Conservation (phyloP, 2,113 vertebrate species). For the Phylloscopus trochiloides region DNA sequence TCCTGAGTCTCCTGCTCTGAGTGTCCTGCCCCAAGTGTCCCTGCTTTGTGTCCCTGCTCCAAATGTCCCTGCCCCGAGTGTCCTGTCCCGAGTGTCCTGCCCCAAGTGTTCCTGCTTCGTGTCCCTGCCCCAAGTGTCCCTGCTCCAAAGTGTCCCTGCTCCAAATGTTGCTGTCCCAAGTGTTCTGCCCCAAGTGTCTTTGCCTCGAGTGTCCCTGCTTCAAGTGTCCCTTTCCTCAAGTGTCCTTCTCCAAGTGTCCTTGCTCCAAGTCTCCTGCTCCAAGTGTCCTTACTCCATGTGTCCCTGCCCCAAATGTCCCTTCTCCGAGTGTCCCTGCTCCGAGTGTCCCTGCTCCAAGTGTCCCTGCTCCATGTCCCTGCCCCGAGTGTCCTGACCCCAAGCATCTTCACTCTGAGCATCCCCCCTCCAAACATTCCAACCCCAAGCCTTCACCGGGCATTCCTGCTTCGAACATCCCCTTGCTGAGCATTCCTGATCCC, state of each 20-base stretch:
- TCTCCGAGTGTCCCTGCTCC: fast-evolving
- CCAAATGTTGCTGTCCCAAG: neutral
- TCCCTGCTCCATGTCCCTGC: no score
- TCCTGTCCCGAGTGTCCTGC: no score
- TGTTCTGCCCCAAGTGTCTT: no score
- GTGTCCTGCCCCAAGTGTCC: no score
- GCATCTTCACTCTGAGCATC: neutral
- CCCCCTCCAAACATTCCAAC: neutral
- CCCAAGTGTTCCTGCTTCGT: no score
- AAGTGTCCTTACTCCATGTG: neutral
- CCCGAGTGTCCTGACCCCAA: fast-evolving
- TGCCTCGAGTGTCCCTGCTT: no score
- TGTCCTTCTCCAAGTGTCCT: fast-evolving
- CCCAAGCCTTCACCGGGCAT: neutral
- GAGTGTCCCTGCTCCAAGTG: no score
- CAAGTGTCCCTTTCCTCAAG: fast-evolving
- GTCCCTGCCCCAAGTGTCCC: neutral
- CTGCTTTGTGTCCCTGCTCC: no score
- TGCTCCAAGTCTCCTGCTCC: neutral
- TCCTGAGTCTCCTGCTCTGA: no score
- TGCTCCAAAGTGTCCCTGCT: neutral
- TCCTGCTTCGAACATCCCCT: fast-evolving
- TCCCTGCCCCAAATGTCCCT: neutral
- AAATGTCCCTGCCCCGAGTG: no score
- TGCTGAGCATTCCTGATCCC: neutral